A percentile compares a stretch with the other conserved stretches of the same genome.
These are phyloP conservation scores for Sigmodon hispidus DNA, from an alignment of 2,113 vertebrate genomes.

Conservation along the genomic window DNA sequence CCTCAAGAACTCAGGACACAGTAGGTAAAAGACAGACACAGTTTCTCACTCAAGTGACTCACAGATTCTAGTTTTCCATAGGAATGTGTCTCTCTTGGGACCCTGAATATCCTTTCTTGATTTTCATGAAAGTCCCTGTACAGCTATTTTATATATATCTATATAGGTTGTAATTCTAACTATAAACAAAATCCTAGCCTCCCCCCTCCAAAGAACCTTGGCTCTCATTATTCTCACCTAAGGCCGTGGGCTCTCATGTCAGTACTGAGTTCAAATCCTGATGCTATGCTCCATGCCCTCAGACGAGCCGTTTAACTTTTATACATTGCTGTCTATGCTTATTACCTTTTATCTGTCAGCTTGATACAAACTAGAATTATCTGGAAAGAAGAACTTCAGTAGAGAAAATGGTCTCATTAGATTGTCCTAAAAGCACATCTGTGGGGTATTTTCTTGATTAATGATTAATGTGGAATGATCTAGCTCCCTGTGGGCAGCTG, in stretches of 20 bases:
- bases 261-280: not conserved
- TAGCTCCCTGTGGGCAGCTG: not conserved
- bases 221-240: not conserved
- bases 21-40: not conserved
- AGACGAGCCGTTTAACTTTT: not conserved
- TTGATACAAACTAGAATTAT: not conserved
- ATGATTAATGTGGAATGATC: not conserved
- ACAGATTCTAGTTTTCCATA: not conserved
- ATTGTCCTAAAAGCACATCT: not conserved
- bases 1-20: not conserved
- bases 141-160: not conserved
- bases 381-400: not conserved
- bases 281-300: not conserved
- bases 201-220: not conserved
- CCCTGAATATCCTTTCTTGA: not conserved
- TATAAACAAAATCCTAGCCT: not conserved
- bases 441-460: not conserved
- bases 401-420: not conserved
- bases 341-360: not conserved
- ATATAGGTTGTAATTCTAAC: not conserved
- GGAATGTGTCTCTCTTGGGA: not conserved
- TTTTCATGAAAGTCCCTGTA: not conserved
- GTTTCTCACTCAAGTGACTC: not conserved
- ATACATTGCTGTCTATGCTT: not conserved
- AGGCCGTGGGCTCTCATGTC: not conserved